Conservation (phyloP, 37 sponge, comb jelly and placozoan species). For the Halisarca cf. caerulea region DNA sequence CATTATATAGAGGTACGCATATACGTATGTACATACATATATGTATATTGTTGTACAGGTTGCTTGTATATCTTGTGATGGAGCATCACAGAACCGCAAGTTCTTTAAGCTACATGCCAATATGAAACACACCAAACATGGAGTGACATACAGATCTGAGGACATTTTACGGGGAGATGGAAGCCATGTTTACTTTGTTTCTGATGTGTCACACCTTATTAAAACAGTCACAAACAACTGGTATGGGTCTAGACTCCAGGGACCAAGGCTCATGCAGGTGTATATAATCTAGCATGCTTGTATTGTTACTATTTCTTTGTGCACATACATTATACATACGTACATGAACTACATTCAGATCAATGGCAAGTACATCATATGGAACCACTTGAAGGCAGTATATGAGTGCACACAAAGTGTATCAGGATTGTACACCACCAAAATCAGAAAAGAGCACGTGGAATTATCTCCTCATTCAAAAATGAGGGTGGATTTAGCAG, state of each 20-base stretch:
- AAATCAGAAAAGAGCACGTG: background rate
- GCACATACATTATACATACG: too few species aligned
- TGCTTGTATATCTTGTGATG: constrained; percentile 11
- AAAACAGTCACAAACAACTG: background rate
- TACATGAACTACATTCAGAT: background rate
- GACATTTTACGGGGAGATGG: background rate
- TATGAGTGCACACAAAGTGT: background rate
- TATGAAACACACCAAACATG: too few species aligned
- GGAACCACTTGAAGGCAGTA: background rate
- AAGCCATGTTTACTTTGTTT: background rate
- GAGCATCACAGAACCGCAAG: constrained; percentile 18
- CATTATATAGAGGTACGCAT: too few species aligned
- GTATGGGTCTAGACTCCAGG: background rate
- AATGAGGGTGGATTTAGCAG: constrained; percentile 16
- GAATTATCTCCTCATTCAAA: background rate
- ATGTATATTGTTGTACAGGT: too few species aligned
- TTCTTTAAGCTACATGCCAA: constrained; percentile 7
- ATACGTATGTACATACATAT: too few species aligned
- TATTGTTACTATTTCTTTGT: too few species aligned
- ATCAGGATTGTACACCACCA: background rate
- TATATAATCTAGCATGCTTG: too few species aligned
- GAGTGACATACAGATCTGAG: background rate
- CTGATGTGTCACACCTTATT: background rate
- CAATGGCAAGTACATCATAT: constrained; percentile 13
- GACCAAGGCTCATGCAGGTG: background rate